phyloP scores from a whole-genome alignment of 2,888 invertebrate genomes.

The Campopleginae sp. region DNA sequence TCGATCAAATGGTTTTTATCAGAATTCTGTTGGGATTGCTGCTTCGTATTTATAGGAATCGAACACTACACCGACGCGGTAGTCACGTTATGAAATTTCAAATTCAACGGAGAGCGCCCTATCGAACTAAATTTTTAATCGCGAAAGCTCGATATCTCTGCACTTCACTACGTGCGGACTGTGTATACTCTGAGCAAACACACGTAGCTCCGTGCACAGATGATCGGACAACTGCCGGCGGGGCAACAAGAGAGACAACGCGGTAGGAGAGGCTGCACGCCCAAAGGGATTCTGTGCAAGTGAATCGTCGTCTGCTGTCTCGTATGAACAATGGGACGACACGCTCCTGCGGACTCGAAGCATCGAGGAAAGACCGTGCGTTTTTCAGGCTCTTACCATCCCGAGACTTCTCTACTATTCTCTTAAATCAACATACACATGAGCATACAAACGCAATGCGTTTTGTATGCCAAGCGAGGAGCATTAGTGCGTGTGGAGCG shows the following conservation, averaged over 20 bases:
- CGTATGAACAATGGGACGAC: conserved; percentile 69
- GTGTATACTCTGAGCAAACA: conserved; percentile 45
- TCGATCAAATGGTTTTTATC: not conserved
- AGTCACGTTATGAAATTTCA: not conserved
- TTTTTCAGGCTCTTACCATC: not conserved
- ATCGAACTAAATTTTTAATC: conserved; percentile 39
- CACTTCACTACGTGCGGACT: conserved; percentile 16
- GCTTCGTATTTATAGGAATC: not conserved
- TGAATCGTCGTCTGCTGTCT: conserved; percentile 63
- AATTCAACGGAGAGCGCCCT: not conserved
- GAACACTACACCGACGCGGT: not conserved
- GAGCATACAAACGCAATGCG: not conserved
- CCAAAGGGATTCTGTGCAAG: conserved; percentile 39
- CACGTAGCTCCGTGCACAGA: conserved; percentile 53
- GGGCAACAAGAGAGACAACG: conserved; percentile 42
- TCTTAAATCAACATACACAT: conserved; percentile 59
- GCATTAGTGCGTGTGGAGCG: conserved; percentile 73
- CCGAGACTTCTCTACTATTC: conserved; percentile 5
- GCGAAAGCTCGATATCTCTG: conserved; percentile 8
- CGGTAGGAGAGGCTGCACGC: conserved; percentile 16
- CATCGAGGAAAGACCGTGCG: conserved; percentile 48
- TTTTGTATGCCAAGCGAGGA: conserved; percentile 55
- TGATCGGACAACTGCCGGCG: conserved; percentile 70
- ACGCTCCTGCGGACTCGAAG: conserved; percentile 67
- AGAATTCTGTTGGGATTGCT: not conserved